A percentile compares a stretch with the other conserved stretches of the same genome.
These are phyloP conservation scores for Campopleginae sp. DNA, from an alignment of 2,888 invertebrate genomes.

Conservation along the genomic window DNA sequence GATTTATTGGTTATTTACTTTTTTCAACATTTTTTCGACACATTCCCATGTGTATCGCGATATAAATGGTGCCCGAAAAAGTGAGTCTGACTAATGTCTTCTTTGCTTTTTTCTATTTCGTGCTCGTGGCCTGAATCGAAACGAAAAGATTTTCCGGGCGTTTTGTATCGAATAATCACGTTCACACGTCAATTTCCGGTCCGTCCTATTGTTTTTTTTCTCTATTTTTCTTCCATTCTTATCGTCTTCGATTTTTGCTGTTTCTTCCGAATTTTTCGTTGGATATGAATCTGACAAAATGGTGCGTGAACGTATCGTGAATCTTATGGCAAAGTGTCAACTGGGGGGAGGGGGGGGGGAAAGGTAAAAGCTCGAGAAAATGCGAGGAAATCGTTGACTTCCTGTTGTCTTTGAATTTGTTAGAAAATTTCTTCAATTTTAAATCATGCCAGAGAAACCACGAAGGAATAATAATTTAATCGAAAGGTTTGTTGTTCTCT, in stretches of 20 bases:
- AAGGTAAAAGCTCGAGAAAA: neutral
- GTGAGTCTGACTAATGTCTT: conserved; percentile 22
- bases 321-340: neutral
- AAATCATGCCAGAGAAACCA: too few species aligned
- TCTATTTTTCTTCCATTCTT: neutral
- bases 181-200: neutral
- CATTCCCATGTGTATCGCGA: conserved; percentile 4
- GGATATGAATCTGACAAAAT: conserved; percentile 17
- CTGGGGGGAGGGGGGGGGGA: neutral
- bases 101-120: neutral
- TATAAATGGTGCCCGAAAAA: conserved; percentile 26
- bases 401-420: neutral
- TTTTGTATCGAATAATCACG: neutral
- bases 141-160: neutral
- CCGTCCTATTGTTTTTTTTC: neutral
- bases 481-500: conserved; percentile 37
- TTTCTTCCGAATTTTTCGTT: neutral
- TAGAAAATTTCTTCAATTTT: neutral
- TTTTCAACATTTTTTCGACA: neutral
- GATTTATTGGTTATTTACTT: conserved; percentile 11
- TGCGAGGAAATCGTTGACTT: neutral
- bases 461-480: neutral
- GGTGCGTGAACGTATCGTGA: conserved; percentile 24
- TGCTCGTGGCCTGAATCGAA: neutral
- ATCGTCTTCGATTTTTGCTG: neutral